Base-by-base conservation (phyloP, 2,113 vertebrate genomes). In the Nibea albiflora region DNA sequence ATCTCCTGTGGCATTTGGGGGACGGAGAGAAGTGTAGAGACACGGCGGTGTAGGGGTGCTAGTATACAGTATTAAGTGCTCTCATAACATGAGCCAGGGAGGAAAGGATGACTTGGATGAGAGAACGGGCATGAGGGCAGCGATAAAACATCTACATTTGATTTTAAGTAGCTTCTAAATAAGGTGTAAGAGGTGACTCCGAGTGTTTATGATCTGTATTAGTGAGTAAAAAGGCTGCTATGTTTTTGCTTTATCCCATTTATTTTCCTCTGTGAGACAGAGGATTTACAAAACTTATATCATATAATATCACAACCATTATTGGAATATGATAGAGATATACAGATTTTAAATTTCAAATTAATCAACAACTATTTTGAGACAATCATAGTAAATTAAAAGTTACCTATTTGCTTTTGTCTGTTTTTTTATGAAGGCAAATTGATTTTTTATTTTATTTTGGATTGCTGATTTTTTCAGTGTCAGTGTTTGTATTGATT, bases 1-100 rank as follows among this genome's bases (percentile, higher is more conserved):
- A 19, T 76, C 78, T 89, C 62, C 56, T 76, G 80, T 89, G 88
- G 85, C 89, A 85, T 88, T 86, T 82, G 61, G 70, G 83, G 60
- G 68, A 76, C 8, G n/a, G 66, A 76, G 53, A 22, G 58, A 76
- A 65, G 66, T 62, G 76, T 76, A 87, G 79, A 67, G 76, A 44
- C 16, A 31, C 3, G 1, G 19, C n/a, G 54, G 44, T 26, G 24
- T 64, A 58, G 61, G 35, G 50, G 53, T 35, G 35, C 26, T 16
- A 12, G 57, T 63, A 26, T 52, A 71, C 26, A 60, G 20, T 77
- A 76, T 80, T 83, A 88, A 92, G 84, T 88, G 89, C 80, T 85
- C 80, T 85, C 31, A 75, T 82, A 68, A 71, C 17, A 84, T 87
- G 86, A 90, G 16, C 85, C 75, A 88, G 22, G 54, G 19, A 26